A percentile compares a stretch with the other conserved stretches of the same genome.
Conservation (phyloP, 2,797 vertebrate species). For the Xenopus petersii region DNA sequence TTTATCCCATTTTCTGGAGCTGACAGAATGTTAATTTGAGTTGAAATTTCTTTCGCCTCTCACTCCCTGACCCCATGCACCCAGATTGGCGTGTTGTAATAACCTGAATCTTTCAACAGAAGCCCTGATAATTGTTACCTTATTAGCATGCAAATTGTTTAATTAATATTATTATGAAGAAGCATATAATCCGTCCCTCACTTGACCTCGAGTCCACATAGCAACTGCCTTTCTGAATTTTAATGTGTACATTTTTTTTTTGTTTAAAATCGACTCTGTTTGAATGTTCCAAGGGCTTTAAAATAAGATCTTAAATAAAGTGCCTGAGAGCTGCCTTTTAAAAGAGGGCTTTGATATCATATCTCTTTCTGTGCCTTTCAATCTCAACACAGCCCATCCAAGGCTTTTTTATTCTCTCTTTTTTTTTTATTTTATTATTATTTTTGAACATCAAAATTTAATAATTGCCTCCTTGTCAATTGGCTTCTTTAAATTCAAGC, state of each 20-base stretch:
- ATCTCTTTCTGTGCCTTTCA: slow-evolving; percentile 70
- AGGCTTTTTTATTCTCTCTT: slow-evolving; percentile 70
- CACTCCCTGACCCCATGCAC: slow-evolving; percentile 95
- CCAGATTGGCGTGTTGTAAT: slow-evolving; percentile 99
- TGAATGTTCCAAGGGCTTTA: slow-evolving; percentile 76
- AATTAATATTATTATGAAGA: slow-evolving; percentile 99
- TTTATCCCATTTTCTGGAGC: slow-evolving; percentile 97
- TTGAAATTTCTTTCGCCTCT: slow-evolving; percentile 96
- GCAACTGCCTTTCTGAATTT: slow-evolving; percentile 83
- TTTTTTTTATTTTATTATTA: slow-evolving; percentile 51
- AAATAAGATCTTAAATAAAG: slow-evolving; percentile 68
- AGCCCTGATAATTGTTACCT: slow-evolving; percentile 99
- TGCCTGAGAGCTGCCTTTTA: slow-evolving; percentile 77
- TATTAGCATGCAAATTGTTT: slow-evolving; percentile 99
- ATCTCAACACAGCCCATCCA: slow-evolving; percentile 74
- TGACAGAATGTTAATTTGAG: slow-evolving; percentile 99
- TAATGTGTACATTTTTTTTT: slow-evolving; percentile 76
- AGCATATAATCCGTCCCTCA: slow-evolving; percentile 99
- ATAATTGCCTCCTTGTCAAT: slow-evolving; percentile 88
- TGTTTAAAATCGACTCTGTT: slow-evolving; percentile 80
- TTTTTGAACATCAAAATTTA: slow-evolving; percentile 87
- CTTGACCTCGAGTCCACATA: slow-evolving; percentile 96
- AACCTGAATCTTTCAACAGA: slow-evolving; percentile 99
- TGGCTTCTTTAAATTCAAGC: slow-evolving; percentile 66
- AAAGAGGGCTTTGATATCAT: slow-evolving; percentile 67